phyloP scores from a whole-genome alignment of 1,140 invertebrate species.

The Leptinotarsa texana region DNA sequence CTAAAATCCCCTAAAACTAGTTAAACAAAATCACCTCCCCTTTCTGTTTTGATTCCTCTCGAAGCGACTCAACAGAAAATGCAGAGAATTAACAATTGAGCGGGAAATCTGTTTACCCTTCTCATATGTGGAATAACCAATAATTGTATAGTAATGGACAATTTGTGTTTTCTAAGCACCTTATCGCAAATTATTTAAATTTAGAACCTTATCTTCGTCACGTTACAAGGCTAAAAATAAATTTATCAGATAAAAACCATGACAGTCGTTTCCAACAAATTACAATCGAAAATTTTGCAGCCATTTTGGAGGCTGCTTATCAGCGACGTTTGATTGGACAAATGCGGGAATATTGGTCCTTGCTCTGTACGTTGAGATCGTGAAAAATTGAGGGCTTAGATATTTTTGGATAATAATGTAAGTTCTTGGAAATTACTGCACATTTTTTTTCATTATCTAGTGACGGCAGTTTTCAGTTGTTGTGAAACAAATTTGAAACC shows the following conservation, averaged over 20 bases:
- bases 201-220: background rate
- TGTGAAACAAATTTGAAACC: no score
- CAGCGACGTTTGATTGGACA: constrained; percentile 8
- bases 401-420: background rate
- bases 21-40: background rate
- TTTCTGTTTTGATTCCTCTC: constrained; percentile 1
- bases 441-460: no score
- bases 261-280: background rate
- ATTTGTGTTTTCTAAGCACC: background rate
- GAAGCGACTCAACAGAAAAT: background rate
- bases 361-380: background rate
- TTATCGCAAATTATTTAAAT: background rate
- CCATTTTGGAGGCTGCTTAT: constrained; percentile 11
- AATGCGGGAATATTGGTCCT: background rate
- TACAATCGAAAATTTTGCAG: background rate
- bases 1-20: background rate
- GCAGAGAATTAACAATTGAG: background rate
- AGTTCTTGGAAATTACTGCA: no score
- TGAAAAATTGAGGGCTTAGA: background rate
- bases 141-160: background rate
- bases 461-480: no score
- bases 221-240: background rate
- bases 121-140: background rate
- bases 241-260: constrained; percentile 1
- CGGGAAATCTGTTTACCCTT: background rate